A percentile compares a stretch with the other conserved stretches of the same genome.
Evolutionary conservation across 64 coral and sea anemone species (phyloP).

Genomic region (Dendronephthya gigantea): DNA sequence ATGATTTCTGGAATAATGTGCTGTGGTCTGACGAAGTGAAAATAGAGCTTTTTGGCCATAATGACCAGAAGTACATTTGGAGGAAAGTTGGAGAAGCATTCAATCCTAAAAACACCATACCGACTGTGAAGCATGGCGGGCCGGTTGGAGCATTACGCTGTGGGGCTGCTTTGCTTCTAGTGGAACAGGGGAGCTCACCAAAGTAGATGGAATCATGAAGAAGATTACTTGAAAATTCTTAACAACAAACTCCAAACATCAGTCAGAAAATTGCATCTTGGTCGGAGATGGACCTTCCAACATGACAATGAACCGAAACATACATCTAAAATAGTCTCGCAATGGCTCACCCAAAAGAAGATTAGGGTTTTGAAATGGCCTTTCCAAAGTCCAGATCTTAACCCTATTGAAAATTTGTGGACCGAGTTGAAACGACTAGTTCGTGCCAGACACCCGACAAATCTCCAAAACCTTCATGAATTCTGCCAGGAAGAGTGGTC

Average conservation of each 20-base stretch:
- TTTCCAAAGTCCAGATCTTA: neutral
- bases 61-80: neutral
- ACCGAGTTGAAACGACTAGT: neutral
- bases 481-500: neutral
- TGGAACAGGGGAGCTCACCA: neutral
- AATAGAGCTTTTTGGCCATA: neutral
- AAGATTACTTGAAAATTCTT: neutral
- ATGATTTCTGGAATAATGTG: neutral
- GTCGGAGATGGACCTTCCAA: neutral
- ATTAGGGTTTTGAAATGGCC: neutral
- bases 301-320: neutral
- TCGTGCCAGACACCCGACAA: neutral
- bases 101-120: neutral
- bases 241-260: neutral
- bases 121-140: neutral
- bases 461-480: neutral
- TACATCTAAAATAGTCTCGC: neutral
- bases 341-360: neutral
- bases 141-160: neutral
- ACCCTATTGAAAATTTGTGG: neutral
- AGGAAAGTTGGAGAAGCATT: neutral
- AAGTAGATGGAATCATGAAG: neutral
- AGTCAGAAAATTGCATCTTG: neutral
- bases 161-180: neutral
- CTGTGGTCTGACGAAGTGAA: neutral